phyloP scores from a whole-genome alignment of 2,113 vertebrate species.

The Prinia subflava region DNA sequence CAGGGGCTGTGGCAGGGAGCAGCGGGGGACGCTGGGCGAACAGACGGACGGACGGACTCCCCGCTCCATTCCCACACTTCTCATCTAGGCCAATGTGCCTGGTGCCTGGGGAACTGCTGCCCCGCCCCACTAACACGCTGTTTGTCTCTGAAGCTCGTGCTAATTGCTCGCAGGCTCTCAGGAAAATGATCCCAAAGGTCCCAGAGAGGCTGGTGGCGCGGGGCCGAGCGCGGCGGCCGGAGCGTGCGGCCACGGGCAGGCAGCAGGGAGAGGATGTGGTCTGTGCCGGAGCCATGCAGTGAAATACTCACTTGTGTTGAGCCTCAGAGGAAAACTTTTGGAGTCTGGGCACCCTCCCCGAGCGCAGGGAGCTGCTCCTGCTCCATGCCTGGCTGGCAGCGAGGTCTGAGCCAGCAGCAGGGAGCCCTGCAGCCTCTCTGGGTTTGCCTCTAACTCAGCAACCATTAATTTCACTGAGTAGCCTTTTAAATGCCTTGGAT shows the following conservation, averaged over 20 bases:
- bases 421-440: background rate
- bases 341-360: background rate
- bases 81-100: slow-evolving; percentile 38
- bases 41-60: background rate
- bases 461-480: slow-evolving; percentile 20
- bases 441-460: background rate
- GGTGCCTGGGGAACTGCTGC: slow-evolving; percentile 6
- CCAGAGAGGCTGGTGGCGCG: background rate
- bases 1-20: background rate
- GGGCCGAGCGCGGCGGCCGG: background rate
- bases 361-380: background rate
- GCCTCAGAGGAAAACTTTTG: background rate
- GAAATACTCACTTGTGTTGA: background rate
- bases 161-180: slow-evolving; percentile 41
- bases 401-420: background rate
- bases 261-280: background rate
- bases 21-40: accelerated
- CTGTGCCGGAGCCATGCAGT: background rate
- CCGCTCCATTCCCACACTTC: background rate
- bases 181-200: slow-evolving; percentile 2
- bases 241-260: background rate
- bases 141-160: background rate
- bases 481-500: slow-evolving; percentile 17
- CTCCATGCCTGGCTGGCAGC: accelerated
- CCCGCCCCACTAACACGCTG: background rate